phyloP scores from a whole-genome alignment of 2,797 vertebrate species.

The Scolopax bukidnonensis region DNA sequence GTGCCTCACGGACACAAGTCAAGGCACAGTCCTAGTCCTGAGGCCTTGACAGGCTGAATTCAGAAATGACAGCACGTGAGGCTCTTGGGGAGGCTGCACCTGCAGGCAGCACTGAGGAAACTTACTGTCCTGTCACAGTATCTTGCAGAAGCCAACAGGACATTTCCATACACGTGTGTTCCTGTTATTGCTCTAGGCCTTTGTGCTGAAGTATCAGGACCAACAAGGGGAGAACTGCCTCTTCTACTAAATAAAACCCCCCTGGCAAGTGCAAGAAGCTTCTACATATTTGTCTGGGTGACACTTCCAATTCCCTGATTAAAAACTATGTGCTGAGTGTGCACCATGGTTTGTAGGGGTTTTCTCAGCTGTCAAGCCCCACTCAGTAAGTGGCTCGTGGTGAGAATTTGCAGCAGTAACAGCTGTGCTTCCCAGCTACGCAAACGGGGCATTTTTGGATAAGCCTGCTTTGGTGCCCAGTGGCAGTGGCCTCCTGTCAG shows the following conservation, averaged over 20 bases:
- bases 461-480: background rate
- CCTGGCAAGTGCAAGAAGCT: background rate
- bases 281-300: background rate
- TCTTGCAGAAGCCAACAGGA: background rate
- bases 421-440: background rate
- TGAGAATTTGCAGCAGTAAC: background rate
- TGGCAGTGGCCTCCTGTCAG: background rate
- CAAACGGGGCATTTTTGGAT: background rate
- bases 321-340: background rate
- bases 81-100: background rate
- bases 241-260: background rate
- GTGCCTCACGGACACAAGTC: constrained; percentile 41
- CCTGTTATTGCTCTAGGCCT: background rate
- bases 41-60: background rate
- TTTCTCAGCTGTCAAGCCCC: background rate
- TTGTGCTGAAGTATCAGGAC: background rate
- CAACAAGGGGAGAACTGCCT: background rate
- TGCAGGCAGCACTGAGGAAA: background rate
- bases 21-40: constrained; percentile 12
- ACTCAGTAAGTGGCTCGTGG: background rate
- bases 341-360: background rate
- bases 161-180: accelerated
- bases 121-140: background rate
- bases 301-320: background rate
- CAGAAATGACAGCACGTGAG: background rate